These are phyloP conservation scores for Seriola aureovittata DNA, from an alignment of 2,113 vertebrate species.

Conservation along the genomic window DNA sequence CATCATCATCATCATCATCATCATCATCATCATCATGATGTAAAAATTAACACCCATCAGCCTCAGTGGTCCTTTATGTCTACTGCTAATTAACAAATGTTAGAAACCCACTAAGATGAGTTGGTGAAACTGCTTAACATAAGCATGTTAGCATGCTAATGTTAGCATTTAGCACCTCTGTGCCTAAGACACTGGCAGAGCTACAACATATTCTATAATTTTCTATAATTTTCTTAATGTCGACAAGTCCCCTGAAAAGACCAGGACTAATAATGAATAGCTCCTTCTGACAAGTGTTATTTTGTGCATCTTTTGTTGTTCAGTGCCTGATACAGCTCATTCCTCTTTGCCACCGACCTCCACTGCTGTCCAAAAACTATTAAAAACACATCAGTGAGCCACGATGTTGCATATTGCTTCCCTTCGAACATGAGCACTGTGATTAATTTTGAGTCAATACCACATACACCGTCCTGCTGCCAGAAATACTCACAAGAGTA, in stretches of 20 bases:
- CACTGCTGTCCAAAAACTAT: no score
- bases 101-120: no score
- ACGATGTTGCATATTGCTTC: not conserved
- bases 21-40: no score
- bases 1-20: no score
- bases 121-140: no score
- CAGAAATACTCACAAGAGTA: not conserved
- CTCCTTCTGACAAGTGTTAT: no score
- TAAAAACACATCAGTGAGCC: not conserved
- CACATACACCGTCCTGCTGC: conserved; percentile 8
- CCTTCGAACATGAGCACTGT: not conserved
- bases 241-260: not conserved
- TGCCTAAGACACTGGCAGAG: no score
- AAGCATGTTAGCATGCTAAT: no score
- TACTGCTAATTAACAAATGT: not conserved
- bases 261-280: no score
- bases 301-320: not conserved
- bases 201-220: not conserved
- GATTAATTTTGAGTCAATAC: not conserved
- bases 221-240: not conserved
- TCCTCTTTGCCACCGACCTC: not conserved
- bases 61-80: not conserved
- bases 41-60: not conserved
- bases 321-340: not conserved
- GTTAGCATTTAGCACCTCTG: no score